Evolutionary conservation across 2,113 vertebrate species (phyloP), one percentile per base, ranked within the genome.

Genomic region (Stigmatopora nigra): DNA sequence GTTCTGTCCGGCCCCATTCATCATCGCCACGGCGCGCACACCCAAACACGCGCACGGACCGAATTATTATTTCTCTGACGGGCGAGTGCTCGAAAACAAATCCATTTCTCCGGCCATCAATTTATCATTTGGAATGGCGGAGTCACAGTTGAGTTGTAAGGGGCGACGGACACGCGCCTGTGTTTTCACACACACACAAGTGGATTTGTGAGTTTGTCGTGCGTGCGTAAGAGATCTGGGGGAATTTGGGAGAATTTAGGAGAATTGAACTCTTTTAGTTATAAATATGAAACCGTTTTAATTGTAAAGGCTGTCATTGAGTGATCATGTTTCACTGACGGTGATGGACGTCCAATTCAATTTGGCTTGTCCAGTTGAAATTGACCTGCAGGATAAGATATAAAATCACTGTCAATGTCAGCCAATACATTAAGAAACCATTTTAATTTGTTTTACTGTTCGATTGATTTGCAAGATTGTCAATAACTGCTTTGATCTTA

Each of bases 51-150:
- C 82, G 82, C 83, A 83, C 79, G 63, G 80, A 84, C 84, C 84
- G 84, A 91, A 91, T 92, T 89, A 91, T 90, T 91, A 87, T 91
- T 91, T 89, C 86, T 90, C 89, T 89, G 86, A 90, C 88, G 88
- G 89, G 89, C 89, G 89, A 90, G 87, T 86, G 86, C 88, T 89
- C 88, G 86, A 90, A 91, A 91, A 92, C 89, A 91, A 92, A 92
- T 92, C 89, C 82, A 89, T 90, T 92, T 91, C 78, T 85, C 85
- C 86, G 87, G 85, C 87, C 84, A 81, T 90, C 88, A 88, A 89
- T 91, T 90, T 86, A 91, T 91, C 88, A 89, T 90, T 87, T 85
- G 77, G 87, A 85, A 87, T 79, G 78, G 86, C 76, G 83, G 85
- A 90, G 88, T 91, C 88, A 87, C 86, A 90, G 82, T 87, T 79